A percentile compares a stretch with the other conserved stretches of the same genome.
Evolutionary conservation across 2,113 vertebrate species (phyloP).

Genomic region (Hypocryptadius cinnamomeus): DNA sequence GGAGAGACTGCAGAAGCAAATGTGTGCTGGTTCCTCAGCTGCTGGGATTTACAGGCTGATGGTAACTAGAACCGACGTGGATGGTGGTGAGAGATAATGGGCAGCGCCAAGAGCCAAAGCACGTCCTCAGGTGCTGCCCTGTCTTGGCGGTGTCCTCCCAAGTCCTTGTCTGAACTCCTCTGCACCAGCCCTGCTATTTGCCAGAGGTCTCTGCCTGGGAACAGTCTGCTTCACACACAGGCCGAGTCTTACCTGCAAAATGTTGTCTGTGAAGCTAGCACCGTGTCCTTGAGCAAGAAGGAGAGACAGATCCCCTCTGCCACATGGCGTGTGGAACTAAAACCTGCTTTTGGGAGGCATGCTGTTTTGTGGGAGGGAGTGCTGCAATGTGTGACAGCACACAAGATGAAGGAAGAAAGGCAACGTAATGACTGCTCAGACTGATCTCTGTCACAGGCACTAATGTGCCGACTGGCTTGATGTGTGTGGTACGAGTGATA

Average conservation of each 20-base stretch:
- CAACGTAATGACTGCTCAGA: neutral
- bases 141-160: neutral
- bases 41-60: neutral
- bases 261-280: neutral
- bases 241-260: neutral
- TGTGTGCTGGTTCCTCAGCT: neutral
- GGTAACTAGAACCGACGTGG: neutral
- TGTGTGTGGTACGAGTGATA: neutral
- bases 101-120: neutral
- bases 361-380: neutral
- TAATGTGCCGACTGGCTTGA: neutral
- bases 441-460: neutral
- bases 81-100: neutral
- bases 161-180: neutral
- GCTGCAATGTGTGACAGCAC: neutral
- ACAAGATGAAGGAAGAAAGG: neutral
- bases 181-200: neutral
- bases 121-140: neutral
- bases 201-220: rapidly evolving
- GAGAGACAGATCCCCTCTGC: neutral
- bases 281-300: neutral
- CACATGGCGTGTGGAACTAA: neutral
- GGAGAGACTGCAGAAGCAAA: neutral
- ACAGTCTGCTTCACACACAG: neutral
- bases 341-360: neutral